Percentiles rank a stretch among this genome's conserved stretches.
phyloP scores from a whole-genome alignment of 2,888 invertebrate species.

The Drosophila pullipes region DNA sequence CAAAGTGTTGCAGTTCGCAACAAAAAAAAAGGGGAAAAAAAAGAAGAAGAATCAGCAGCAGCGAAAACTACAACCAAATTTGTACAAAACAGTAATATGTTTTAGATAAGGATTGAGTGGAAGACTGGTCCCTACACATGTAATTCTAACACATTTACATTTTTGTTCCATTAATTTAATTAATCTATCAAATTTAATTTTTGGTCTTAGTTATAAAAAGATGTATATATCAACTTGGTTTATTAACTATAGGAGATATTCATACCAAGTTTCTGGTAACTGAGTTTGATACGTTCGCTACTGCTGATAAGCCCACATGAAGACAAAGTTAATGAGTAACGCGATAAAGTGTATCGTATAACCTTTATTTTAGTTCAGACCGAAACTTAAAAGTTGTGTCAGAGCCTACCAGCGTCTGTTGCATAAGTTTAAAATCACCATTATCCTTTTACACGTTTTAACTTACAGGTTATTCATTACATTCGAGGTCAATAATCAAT shows the following conservation, averaged over 20 bases:
- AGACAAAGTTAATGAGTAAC: neutral
- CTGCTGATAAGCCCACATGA: neutral
- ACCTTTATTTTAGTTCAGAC: neutral
- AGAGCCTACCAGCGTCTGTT: neutral
- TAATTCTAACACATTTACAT: neutral
- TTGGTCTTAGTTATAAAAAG: neutral
- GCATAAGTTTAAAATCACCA: neutral
- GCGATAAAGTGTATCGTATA: no score
- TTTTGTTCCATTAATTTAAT: no score
- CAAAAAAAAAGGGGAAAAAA: conserved; percentile 18
- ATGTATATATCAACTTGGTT: neutral
- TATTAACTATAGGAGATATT: neutral
- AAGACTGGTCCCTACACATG: neutral
- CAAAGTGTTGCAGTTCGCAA: conserved; percentile 36
- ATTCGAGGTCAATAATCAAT: conserved; percentile 1
- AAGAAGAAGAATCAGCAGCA: conserved; percentile 18
- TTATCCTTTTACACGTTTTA: neutral
- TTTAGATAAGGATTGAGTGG: neutral
- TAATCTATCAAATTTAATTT: no score
- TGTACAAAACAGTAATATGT: neutral
- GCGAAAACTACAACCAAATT: neutral
- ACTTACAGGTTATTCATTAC: neutral
- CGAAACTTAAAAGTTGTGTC: neutral
- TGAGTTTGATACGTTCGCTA: neutral
- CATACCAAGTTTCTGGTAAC: neutral